These are phyloP conservation scores for Gymnodraco acuticeps DNA, from an alignment of 2,797 vertebrate genomes.

Conservation along the genomic window DNA sequence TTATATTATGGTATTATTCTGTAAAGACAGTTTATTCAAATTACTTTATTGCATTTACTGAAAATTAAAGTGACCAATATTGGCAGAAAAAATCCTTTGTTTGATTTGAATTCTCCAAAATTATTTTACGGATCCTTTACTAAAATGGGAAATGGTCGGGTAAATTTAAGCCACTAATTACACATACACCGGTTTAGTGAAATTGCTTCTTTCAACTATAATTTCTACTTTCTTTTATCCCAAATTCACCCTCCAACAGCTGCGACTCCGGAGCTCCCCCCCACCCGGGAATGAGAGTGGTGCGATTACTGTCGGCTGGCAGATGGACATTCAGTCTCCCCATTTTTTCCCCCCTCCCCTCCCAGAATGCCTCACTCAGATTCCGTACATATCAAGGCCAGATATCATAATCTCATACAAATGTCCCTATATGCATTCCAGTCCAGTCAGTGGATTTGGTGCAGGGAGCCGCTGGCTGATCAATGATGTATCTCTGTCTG, in stretches of 20 bases:
- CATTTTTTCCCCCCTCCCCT: not conserved
- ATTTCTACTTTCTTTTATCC: conserved; percentile 26
- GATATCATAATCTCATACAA: conserved; percentile 67
- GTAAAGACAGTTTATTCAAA: conserved; percentile 11
- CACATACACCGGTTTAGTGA: conserved; percentile 6
- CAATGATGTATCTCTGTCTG: conserved; percentile 63
- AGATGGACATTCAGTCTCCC: conserved; percentile 54
- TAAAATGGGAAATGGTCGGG: not conserved
- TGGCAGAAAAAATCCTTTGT: not conserved
- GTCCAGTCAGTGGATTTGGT: conserved; percentile 42
- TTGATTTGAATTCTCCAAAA: not conserved
- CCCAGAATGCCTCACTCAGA: conserved; percentile 40
- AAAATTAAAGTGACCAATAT: conserved; percentile 49
- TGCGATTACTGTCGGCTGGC: conserved; percentile 53
- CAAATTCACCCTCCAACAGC: conserved; percentile 44
- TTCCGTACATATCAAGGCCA: conserved; percentile 53
- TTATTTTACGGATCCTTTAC: not conserved
- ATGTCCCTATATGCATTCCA: conserved; percentile 61
- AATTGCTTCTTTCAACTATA: not conserved
- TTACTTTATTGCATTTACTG: conserved; percentile 12
- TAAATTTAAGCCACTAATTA: not conserved
- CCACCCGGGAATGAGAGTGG: conserved; percentile 46
- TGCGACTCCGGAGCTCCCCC: conserved; percentile 45
- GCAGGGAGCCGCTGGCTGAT: conserved; percentile 47
- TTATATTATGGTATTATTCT: conserved; percentile 37